Evolutionary conservation across 2,797 vertebrate species (phyloP), one percentile per base, ranked within the genome.

Genomic region (Centropyge bicolor): DNA sequence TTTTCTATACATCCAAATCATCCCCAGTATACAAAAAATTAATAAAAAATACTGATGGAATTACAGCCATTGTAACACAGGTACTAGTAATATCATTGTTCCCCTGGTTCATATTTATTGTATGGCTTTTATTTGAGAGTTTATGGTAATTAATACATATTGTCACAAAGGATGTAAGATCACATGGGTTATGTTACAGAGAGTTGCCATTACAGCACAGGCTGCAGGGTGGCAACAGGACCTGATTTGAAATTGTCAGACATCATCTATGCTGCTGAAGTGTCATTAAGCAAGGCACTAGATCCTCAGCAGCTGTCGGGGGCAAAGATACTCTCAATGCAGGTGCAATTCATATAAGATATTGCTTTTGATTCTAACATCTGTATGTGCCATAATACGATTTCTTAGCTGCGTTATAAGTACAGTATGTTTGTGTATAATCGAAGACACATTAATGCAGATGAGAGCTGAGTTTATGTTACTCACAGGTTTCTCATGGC

Each of bases 381-480:
- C 8, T 68, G 0, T 13, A 11, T 66, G 79, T 85, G 82, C 71
- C 83, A 84, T 73, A 49, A 77, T 36, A 49, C 7, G 0, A 24
- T 46, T 14, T 54, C 12, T 38, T n/a, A 62, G 7, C 41, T 41
- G 24, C 13, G 46, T 71, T n/a, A 55, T 11, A 73, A 41, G 14
- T 14, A 10, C 11, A 27, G 16, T 49, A 5, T 45, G 16, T 48
- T 14, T 57, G 41, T 38, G 41, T 45, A 8, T 75, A 56, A 70
- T 63, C n/a, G 45, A 36, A 67, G 27, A 59, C 2, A 46, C 8
- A 52, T 60, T 13, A 31, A 38, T 36, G 7, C 38, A 49, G 16
- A 40, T 10, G 66, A 78, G 4, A 22, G 36, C 10, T 52, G 16
- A 56, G 14, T 27, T 72, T 2, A 27, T 31, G 54, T 54, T 27